A percentile compares a stretch with the other conserved stretches of the same genome.
phyloP scores from a whole-genome alignment of 2,113 vertebrate species.

The Microtus oregoni region DNA sequence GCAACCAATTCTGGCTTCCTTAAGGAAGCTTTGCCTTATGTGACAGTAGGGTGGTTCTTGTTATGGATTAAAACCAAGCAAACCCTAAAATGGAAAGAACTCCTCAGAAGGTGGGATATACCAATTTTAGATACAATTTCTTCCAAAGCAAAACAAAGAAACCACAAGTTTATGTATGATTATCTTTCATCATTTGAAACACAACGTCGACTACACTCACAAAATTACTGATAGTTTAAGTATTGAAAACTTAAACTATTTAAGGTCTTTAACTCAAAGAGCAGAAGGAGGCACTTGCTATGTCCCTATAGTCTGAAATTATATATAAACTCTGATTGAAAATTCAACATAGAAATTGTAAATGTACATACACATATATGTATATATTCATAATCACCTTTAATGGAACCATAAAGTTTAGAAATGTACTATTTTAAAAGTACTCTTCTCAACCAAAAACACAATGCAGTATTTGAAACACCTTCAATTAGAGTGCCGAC shows the following conservation, averaged over 20 bases:
- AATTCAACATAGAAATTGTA: not conserved
- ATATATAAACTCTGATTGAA: constrained; percentile 5
- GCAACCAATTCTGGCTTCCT: not conserved
- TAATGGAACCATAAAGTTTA: not conserved
- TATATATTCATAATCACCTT: not conserved
- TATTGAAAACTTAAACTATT: not conserved
- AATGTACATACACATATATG: not conserved
- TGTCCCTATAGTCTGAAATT: not conserved
- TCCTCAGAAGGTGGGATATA: constrained; percentile 59
- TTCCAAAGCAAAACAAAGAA: constrained; percentile 39
- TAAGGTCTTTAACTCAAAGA: constrained; percentile 40
- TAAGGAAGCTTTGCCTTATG: constrained; percentile 35
- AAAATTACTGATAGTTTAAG: constrained; percentile 34
- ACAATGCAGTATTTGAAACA: constrained; percentile 2
- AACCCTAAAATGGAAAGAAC: constrained; percentile 51
- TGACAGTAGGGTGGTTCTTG: not conserved
- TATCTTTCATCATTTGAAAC: not conserved
- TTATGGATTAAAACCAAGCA: constrained; percentile 32
- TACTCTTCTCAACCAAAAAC: constrained; percentile 30
- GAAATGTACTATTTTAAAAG: constrained; percentile 28
- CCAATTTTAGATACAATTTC: constrained; percentile 49
- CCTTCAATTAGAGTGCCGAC: not conserved
- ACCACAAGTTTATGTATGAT: not conserved
- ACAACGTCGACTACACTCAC: not conserved
- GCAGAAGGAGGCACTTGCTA: not conserved